Evolutionary conservation across 2,113 vertebrate genomes (phyloP).

Genomic region (Chionomys nivalis): DNA sequence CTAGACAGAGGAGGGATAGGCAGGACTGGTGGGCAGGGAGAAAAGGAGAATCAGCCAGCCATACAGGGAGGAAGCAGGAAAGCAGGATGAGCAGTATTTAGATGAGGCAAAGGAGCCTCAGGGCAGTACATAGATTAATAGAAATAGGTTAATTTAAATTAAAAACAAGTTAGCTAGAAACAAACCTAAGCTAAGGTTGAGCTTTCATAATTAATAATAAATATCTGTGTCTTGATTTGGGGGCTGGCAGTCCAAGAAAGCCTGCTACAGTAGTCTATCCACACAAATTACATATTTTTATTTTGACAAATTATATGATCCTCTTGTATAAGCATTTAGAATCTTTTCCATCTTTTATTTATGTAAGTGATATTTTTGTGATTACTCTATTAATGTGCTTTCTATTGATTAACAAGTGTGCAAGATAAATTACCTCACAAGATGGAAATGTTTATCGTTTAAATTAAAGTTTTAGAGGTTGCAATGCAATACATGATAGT

Average conservation of each 20-base stretch:
- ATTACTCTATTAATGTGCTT: not conserved
- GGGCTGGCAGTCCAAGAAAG: not conserved
- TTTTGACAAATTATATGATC: not conserved
- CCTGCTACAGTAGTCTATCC: not conserved
- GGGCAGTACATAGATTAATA: not conserved
- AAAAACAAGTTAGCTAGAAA: not conserved
- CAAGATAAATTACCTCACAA: not conserved
- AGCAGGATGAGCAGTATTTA: rapidly evolving
- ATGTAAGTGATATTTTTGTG: not conserved
- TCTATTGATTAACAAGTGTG: not conserved
- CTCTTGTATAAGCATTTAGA: not conserved
- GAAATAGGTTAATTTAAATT: not conserved
- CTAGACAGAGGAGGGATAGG: not conserved
- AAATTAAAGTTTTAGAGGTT: not conserved
- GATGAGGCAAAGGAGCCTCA: not conserved
- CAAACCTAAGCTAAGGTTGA: not conserved
- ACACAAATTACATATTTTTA: not conserved
- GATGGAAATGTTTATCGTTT: not conserved
- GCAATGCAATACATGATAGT: not conserved
- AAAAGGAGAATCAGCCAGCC: not conserved
- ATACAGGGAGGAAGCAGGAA: not conserved
- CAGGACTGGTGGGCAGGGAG: not conserved
- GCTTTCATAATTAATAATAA: not conserved
- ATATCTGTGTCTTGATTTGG: not conserved
- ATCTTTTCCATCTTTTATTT: not conserved